Evolutionary conservation across 2,888 invertebrate species (phyloP).

Genomic region (Ichneumoninae sp.): DNA sequence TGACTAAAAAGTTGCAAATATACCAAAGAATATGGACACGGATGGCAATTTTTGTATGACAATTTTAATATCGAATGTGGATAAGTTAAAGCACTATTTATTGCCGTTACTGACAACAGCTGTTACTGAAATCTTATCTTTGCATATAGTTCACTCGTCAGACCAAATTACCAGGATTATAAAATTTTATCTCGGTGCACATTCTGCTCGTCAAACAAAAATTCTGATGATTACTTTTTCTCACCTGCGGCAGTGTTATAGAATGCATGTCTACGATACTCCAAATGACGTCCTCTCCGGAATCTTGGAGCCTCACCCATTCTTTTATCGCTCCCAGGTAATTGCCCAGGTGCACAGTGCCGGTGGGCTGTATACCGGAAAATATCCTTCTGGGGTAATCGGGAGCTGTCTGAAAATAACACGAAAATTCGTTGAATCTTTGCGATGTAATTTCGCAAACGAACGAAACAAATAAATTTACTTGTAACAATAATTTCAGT

Average conservation of each 20-base stretch:
- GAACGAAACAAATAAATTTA: neutral
- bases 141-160: too few relatives aligned
- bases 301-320: slow-evolving; percentile 93
- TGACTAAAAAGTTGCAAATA: neutral
- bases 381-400: slow-evolving; percentile 89
- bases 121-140: too few relatives aligned
- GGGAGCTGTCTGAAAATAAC: slow-evolving; percentile 30
- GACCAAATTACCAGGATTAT: too few relatives aligned
- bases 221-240: slow-evolving; percentile 5
- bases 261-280: slow-evolving; percentile 97
- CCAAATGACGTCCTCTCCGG: slow-evolving; percentile 89
- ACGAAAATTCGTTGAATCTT: neutral
- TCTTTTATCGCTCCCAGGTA: slow-evolving; percentile 96
- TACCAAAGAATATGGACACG: too few relatives aligned
- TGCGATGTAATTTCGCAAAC: neutral
- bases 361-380: slow-evolving; percentile 98
- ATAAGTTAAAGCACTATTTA: too few relatives aligned
- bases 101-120: too few relatives aligned
- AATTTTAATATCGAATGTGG: too few relatives aligned
- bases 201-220: neutral
- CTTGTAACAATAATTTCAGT: neutral
- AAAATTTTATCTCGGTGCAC: too few relatives aligned
- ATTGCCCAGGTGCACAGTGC: slow-evolving; percentile 97
- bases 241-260: slow-evolving; percentile 93
- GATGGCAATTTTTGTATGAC: neutral